These are phyloP conservation scores for Lipophrys pholis DNA, from an alignment of 2,113 vertebrate genomes.

Conservation along the genomic window DNA sequence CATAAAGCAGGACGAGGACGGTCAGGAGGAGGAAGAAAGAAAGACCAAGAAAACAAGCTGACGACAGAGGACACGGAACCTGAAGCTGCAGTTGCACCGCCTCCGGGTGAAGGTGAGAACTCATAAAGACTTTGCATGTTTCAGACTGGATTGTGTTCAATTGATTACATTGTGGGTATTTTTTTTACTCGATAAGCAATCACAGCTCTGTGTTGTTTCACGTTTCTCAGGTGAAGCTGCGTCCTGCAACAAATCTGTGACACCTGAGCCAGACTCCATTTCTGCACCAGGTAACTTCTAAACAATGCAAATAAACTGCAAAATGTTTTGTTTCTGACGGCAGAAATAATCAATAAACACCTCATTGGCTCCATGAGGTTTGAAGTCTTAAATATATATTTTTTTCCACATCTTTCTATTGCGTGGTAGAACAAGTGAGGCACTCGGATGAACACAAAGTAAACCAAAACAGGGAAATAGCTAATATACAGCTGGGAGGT, in stretches of 20 bases:
- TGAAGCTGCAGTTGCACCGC: not conserved
- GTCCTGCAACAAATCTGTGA: not conserved
- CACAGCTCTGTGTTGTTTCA: not conserved
- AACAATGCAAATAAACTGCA: not conserved
- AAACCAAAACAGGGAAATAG: too few relatives aligned
- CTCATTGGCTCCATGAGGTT: too few relatives aligned
- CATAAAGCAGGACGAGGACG: not conserved
- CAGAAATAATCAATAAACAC: not conserved
- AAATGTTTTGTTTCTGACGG: not conserved
- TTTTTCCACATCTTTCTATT: too few relatives aligned
- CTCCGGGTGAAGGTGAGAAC: constrained; percentile 60
- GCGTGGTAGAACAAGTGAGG: too few relatives aligned
- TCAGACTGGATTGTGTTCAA: not conserved
- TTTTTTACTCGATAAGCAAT: not conserved
- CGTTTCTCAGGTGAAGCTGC: constrained; percentile 39
- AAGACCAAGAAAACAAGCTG: constrained; percentile 1
- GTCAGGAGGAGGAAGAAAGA: constrained; percentile 13
- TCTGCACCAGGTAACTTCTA: constrained; percentile 32
- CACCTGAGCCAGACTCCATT: not conserved
- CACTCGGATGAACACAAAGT: too few relatives aligned
- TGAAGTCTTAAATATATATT: too few relatives aligned
- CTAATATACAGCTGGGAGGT: too few relatives aligned
- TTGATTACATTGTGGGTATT: not conserved
- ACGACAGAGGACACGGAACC: constrained; percentile 16
- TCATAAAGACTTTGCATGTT: not conserved